Conservation (phyloP, 2,888 invertebrate genomes). For the Platerodrilus igneus region DNA sequence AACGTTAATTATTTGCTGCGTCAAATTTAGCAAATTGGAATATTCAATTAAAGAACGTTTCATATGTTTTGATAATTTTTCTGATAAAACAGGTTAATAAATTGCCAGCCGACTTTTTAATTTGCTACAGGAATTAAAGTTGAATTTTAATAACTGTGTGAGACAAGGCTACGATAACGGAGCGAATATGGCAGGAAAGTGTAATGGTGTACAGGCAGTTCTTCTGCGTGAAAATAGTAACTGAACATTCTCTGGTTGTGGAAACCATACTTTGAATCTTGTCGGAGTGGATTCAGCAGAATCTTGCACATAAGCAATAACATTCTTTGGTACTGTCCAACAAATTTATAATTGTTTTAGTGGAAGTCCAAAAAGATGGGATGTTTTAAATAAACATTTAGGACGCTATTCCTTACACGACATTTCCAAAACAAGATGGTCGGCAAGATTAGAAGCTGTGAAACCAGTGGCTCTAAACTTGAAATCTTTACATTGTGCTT, state of each 20-base stretch:
- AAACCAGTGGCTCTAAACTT: conserved; percentile 9
- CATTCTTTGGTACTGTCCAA: conserved; percentile 4
- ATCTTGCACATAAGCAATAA: conserved; percentile 1
- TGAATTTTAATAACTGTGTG: neutral
- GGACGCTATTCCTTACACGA: conserved; percentile 1
- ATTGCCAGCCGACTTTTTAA: neutral
- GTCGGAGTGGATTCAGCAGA: conserved; percentile 1
- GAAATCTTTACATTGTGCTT: conserved; percentile 8
- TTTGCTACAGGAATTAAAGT: neutral
- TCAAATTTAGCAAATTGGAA: no score
- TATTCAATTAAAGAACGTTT: no score
- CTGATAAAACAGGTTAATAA: neutral
- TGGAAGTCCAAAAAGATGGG: conserved; percentile 3
- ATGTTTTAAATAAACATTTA: conserved; percentile 5
- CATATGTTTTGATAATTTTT: no score
- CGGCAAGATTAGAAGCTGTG: conserved; percentile 6
- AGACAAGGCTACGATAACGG: conserved; percentile 5
- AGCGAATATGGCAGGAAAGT: conserved; percentile 2
- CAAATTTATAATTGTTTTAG: conserved; percentile 6
- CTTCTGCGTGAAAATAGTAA: conserved; percentile 5
- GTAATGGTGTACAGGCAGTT: conserved; percentile 3
- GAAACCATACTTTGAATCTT: conserved; percentile 4
- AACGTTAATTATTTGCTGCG: no score
- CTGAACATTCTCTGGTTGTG: conserved; percentile 4
- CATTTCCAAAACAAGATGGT: conserved; percentile 7